Evolutionary conservation across 1,140 invertebrate species (phyloP).

Genomic region (Tetragonula clypearis): DNA sequence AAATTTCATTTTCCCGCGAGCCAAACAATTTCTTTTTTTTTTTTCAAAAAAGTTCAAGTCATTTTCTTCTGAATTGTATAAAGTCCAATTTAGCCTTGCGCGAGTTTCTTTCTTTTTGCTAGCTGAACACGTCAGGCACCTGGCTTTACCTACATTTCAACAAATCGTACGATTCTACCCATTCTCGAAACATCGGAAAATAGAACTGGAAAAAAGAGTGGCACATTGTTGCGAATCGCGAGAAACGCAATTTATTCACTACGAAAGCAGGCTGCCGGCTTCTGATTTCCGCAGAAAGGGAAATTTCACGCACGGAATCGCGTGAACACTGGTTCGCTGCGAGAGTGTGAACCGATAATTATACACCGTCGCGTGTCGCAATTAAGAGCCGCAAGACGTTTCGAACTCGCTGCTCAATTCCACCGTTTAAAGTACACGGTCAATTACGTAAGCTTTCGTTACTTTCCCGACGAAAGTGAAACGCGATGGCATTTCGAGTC

Average conservation of each 20-base stretch:
- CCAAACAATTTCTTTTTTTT: too few species aligned
- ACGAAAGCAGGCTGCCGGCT: not conserved
- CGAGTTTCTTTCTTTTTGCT: too few species aligned
- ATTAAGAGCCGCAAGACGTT: not conserved
- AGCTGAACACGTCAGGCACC: too few species aligned
- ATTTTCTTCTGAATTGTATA: too few species aligned
- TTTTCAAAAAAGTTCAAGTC: too few species aligned
- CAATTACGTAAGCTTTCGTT: slow-evolving; percentile 14
- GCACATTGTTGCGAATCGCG: not conserved
- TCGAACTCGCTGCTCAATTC: slow-evolving; percentile 3
- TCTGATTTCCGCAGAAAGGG: not conserved
- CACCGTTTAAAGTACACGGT: not conserved
- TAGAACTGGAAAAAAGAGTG: not conserved
- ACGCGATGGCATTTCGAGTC: not conserved
- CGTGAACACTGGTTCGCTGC: not conserved
- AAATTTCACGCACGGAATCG: not conserved
- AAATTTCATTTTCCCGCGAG: too few species aligned
- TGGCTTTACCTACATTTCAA: too few species aligned
- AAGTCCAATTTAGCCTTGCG: too few species aligned
- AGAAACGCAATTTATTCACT: not conserved
- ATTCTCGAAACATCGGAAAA: not conserved
- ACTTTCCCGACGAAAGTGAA: slow-evolving; percentile 10
- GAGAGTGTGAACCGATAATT: slow-evolving; percentile 20
- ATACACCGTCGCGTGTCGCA: not conserved
- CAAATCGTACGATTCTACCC: too few species aligned